Percentiles rank a stretch among this genome's conserved stretches.
These are phyloP conservation scores for Sitophilus oryzae DNA, from an alignment of 1,140 invertebrate species.

Conservation along the genomic window DNA sequence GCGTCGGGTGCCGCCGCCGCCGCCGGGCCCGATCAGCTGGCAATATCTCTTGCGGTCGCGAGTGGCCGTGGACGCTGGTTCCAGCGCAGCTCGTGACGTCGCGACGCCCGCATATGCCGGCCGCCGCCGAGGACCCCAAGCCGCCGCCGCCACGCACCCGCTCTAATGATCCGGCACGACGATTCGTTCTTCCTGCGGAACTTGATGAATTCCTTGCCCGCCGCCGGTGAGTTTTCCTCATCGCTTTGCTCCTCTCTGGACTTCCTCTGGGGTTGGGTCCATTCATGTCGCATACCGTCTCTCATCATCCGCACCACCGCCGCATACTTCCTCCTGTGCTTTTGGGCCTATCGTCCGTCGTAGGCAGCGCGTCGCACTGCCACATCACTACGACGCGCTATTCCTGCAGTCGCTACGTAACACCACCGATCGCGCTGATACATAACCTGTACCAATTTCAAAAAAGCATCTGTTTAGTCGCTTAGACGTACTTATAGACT, in stretches of 20 bases:
- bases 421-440: background rate
- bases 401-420: slow-evolving; percentile 12
- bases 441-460: slow-evolving; percentile 7
- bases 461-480: slow-evolving; percentile 3
- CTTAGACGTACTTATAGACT: background rate
- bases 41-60: slow-evolving; percentile 19
- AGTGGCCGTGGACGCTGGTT: slow-evolving; percentile 9
- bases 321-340: background rate
- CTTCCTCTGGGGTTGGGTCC: slow-evolving; percentile 5
- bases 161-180: slow-evolving; percentile 24
- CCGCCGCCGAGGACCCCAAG: slow-evolving; percentile 4
- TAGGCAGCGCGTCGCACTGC: too few relatives aligned
- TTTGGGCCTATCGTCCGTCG: too few relatives aligned
- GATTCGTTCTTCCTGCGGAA: slow-evolving; percentile 24
- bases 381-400: slow-evolving; percentile 6
- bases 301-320: background rate
- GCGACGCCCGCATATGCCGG: slow-evolving; percentile 16
- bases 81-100: slow-evolving; percentile 11
- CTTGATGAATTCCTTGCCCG: slow-evolving; percentile 23
- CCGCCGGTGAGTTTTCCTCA: slow-evolving; percentile 21
- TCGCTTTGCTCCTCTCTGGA: slow-evolving; percentile 21
- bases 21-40: slow-evolving; percentile 15
- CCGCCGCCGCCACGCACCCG: background rate
- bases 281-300: background rate
- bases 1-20: slow-evolving; percentile 16